phyloP scores from a whole-genome alignment of 1,140 invertebrate genomes.

The Yoshiicerus persimilis region DNA sequence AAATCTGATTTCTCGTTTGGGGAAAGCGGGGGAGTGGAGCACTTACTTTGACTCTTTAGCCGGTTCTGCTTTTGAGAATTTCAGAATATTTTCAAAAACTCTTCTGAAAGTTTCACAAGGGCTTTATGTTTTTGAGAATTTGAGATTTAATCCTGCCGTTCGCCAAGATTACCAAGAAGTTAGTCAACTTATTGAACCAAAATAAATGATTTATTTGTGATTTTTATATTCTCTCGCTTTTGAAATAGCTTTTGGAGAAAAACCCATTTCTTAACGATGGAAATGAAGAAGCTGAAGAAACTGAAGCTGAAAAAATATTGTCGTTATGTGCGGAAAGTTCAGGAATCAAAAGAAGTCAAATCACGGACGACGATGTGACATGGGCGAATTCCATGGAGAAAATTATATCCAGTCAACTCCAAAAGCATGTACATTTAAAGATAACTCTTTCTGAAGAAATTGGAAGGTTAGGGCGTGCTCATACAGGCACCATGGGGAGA shows the following conservation, averaged over 20 bases:
- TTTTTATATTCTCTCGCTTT: neutral
- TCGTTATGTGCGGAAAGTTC: neutral
- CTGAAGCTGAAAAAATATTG: neutral
- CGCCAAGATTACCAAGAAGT: neutral
- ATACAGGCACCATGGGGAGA: neutral
- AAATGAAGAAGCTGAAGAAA: neutral
- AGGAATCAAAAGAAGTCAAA: neutral
- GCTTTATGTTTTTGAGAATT: neutral
- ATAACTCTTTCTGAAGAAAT: neutral
- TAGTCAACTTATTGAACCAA: neutral
- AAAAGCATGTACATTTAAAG: conserved; percentile 2
- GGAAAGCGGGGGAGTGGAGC: neutral
- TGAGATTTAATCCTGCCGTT: neutral
- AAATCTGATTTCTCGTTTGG: neutral
- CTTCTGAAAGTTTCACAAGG: neutral
- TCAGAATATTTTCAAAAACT: neutral
- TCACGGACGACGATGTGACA: neutral
- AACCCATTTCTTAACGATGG: neutral
- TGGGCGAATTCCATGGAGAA: conserved; percentile 22
- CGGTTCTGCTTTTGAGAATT: neutral
- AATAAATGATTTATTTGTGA: neutral
- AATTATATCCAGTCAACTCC: neutral
- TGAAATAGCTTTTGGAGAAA: neutral
- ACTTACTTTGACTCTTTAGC: neutral
- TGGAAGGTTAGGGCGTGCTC: neutral